These are phyloP conservation scores for Anolis carolinensis DNA, from an alignment of 2,113 vertebrate species.

Conservation along the genomic window DNA sequence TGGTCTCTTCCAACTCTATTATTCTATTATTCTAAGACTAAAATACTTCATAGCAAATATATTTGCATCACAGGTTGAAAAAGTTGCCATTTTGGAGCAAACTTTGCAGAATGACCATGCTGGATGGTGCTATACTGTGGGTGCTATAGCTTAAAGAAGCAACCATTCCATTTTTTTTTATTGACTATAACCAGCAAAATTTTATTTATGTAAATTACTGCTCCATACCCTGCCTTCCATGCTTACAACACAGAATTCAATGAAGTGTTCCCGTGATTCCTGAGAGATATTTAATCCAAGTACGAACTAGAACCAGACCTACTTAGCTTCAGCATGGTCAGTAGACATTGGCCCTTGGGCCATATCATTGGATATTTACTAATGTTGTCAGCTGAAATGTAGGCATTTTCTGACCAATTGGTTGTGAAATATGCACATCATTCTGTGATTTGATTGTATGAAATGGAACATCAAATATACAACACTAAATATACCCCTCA, in stretches of 20 bases:
- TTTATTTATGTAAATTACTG: background rate
- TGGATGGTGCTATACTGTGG: too few relatives aligned
- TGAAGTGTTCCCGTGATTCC: background rate
- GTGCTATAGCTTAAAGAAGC: too few relatives aligned
- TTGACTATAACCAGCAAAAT: too few relatives aligned
- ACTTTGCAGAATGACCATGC: too few relatives aligned
- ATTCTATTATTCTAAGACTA: too few relatives aligned
- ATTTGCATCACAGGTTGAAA: too few relatives aligned
- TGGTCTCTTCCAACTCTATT: too few relatives aligned
- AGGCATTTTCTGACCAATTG: background rate
- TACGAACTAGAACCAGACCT: background rate
- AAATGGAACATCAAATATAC: background rate
- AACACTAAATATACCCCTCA: background rate
- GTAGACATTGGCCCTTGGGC: background rate
- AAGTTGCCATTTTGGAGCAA: too few relatives aligned
- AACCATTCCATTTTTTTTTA: too few relatives aligned
- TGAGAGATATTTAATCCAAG: background rate
- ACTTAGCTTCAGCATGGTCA: background rate
- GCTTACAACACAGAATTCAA: background rate
- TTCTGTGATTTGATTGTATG: background rate
- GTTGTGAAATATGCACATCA: background rate
- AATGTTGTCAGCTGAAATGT: background rate
- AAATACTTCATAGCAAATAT: too few relatives aligned
- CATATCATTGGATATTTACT: background rate
- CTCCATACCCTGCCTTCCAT: background rate